Base-by-base conservation (phyloP, 2,888 invertebrate species). In the Campopleginae sp. region DNA sequence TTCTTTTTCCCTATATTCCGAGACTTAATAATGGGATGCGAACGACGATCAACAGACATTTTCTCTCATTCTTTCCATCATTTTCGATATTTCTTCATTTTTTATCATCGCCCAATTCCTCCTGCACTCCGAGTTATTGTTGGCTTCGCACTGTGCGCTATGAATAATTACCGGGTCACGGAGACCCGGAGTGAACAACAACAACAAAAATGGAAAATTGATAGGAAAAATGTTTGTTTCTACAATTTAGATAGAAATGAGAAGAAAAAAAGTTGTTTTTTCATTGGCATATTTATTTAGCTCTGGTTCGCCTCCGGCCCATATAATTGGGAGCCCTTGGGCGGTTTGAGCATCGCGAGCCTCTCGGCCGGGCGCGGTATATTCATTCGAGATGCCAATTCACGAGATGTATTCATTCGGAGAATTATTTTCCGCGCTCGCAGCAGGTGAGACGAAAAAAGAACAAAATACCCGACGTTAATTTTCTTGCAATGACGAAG, bases 21-120 rank as follows among this genome's bases (percentile, higher is more conserved):
- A 74, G 14, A 65, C 68, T 80, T 76, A 76, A 72, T 84, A 80
- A 76, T 46, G 70, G 33, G 27, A 66, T 12, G 58, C 12, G 46
- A 51, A 46, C 65, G 76, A 86, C 82, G 46, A n/a, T n/a, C n/a
- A 86, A 88, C 88, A 87, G 89, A 54, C 33, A 23, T 89, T 89
- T 89, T 89, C 89, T 65, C 44, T 66, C 38, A 42, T 54, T 46
- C n/a, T 12, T 17, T 27, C 7, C 38, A n/a, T n/a, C 31, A 19
- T 71, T 48, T 51, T 71, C 31, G 33, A 48, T 71, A 51, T 51
- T 12, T 51, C 33, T 66, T 44, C 10, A 12, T 31, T 65, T 68
- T 14, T 6, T 61, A 33, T n/a, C 54, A 51, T 31, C 71, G 19
- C 33, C 38, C 27, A 27, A 42, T 27, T 68, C n/a, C 12, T 7